Conservation (phyloP, 2,888 invertebrate genomes). For the Drosophila paucipuncta region DNA sequence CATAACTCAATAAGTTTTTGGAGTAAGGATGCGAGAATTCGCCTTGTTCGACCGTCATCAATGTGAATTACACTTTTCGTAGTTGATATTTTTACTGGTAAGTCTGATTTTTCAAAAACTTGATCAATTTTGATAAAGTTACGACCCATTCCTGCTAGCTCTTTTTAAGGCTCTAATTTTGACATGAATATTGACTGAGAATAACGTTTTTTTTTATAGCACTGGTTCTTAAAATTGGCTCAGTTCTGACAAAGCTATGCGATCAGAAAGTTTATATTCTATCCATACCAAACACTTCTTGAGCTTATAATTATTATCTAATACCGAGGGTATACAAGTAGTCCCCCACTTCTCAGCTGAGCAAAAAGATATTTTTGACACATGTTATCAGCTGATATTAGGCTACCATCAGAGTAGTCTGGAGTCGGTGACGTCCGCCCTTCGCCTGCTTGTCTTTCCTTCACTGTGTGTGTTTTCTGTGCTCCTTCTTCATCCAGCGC, state of each 20-base stretch:
- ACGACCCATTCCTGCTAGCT: background rate
- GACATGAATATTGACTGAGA: background rate
- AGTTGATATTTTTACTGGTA: background rate
- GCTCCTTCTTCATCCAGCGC: background rate
- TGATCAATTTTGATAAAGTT: background rate
- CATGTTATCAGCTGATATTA: background rate
- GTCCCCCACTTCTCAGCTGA: background rate
- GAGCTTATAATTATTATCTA: background rate
- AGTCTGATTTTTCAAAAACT: background rate
- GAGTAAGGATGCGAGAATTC: background rate
- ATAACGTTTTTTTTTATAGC: background rate
- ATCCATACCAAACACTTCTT: background rate
- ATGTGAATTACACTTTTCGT: background rate
- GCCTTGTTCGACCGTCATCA: background rate
- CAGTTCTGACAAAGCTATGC: background rate
- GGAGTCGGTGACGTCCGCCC: background rate
- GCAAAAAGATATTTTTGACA: background rate
- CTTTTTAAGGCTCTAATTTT: background rate
- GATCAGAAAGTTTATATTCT: background rate
- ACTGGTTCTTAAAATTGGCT: background rate
- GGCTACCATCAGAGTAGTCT: background rate
- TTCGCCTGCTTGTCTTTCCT: constrained; percentile 5
- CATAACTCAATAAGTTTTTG: background rate
- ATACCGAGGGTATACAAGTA: background rate
- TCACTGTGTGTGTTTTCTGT: constrained; percentile 22